phyloP scores from a whole-genome alignment of 2,888 invertebrate genomes.

The Agrilus cyanescens region DNA sequence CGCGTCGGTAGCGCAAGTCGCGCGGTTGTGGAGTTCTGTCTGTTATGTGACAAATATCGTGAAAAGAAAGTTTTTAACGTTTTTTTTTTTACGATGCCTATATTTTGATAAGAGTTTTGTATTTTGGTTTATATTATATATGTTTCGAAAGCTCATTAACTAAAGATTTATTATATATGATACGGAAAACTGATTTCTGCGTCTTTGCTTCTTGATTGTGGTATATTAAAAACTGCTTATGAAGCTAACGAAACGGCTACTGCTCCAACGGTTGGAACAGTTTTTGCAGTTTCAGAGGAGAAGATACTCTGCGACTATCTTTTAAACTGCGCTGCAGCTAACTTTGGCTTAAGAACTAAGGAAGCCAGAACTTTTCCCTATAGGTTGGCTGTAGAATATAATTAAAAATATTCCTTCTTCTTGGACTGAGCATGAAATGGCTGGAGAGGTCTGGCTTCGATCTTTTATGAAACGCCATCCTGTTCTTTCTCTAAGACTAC shows the following conservation, averaged over 20 bases:
- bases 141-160: too few species aligned
- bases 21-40: too few species aligned
- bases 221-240: not conserved
- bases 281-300: slow-evolving; percentile 1
- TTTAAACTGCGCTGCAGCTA: slow-evolving; percentile 1
- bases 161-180: too few species aligned
- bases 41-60: too few species aligned
- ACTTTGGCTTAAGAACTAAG: not conserved
- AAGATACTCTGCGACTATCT: slow-evolving; percentile 2
- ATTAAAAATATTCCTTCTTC: not conserved
- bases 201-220: too few species aligned
- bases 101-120: too few species aligned
- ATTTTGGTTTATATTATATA: too few species aligned
- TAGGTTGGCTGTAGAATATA: not conserved
- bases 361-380: not conserved
- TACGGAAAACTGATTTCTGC: too few species aligned
- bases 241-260: slow-evolving; percentile 1
- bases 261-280: not conserved
- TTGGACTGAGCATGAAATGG: not conserved
- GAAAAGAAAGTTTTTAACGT: too few species aligned
- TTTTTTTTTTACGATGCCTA: too few species aligned
- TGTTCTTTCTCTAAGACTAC: too few species aligned
- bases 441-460: slow-evolving; percentile 1
- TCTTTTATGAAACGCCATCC: not conserved
- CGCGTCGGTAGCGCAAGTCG: too few species aligned